Conservation (phyloP, 2,797 vertebrate species). For the Chromobotia macracanthus region DNA sequence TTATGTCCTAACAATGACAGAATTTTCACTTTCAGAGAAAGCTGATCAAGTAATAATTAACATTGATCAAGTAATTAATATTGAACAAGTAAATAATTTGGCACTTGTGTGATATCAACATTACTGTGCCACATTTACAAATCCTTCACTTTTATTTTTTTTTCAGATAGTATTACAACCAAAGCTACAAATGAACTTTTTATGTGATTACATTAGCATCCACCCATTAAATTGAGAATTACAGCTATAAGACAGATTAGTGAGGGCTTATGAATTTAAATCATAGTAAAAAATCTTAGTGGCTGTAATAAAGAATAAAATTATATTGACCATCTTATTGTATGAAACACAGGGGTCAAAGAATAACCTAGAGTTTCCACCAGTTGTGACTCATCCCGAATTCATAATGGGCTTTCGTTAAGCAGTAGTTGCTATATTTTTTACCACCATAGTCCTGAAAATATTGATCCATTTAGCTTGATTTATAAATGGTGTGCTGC, state of each 20-base stretch:
- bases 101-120: not conserved
- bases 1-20: too few species aligned
- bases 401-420: constrained; percentile 62
- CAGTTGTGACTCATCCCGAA: constrained; percentile 59
- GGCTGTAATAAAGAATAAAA: constrained; percentile 51
- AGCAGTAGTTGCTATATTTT: constrained; percentile 69
- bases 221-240: constrained; percentile 39
- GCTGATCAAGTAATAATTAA: too few species aligned
- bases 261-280: constrained; percentile 39
- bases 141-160: not conserved
- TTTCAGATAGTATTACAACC: not conserved
- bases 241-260: constrained; percentile 33
- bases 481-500: constrained; percentile 77
- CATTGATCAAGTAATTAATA: too few species aligned
- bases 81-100: constrained; percentile 5
- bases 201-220: constrained; percentile 45
- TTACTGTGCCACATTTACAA: constrained; percentile 9
- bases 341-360: constrained; percentile 69
- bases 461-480: constrained; percentile 82
- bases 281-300: constrained; percentile 48
- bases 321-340: constrained; percentile 42
- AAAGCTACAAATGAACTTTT: constrained; percentile 39
- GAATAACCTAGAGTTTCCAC: constrained; percentile 70
- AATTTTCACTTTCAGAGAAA: too few species aligned
- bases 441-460: constrained; percentile 73